Base-by-base conservation (phyloP, 2,113 vertebrate species). In the mouse (Mus musculus) region DNA sequence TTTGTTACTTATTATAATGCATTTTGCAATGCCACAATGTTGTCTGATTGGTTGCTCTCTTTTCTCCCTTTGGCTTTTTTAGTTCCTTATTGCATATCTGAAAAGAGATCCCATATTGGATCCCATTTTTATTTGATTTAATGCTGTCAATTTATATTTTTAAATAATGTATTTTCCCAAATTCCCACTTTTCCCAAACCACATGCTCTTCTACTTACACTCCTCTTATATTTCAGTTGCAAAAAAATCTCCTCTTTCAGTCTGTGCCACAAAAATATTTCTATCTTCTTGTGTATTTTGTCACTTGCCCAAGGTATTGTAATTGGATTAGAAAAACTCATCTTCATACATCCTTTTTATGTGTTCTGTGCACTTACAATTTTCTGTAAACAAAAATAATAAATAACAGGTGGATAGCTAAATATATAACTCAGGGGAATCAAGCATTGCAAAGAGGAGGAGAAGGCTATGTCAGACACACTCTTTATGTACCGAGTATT, bases 391-490 rank as follows among this genome's bases (percentile, higher is more conserved):
- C 96, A 98, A 97, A 98, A 97, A 94, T 97, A 97, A 97, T 97
- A 98, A 97, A 97, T 97, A 97, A 97, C 97, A 97, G 96, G 97
- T 97, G 97, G 93, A 61, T 91, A 92, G 88, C 95, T 97, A 98
- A 98, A 97, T 97, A 97, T 97, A 89, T 84, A 96, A 95, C 69
- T 96, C 92, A 91, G 89, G 97, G 97, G 95, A 97, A 96, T 75
- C 91, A 89, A 96, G 88, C 69, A 97, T 96, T 98, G 96, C 97
- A 96, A 97, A 97, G 94, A 97, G 97, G 95, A 98, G 87, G 95
- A 97, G 98, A 98, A 97, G 95, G 95, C 97, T 98, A 94, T 98
- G 97, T 98, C 96, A 98, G 95, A 98, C 98, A 96, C 94, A 96
- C 46, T 98, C 97, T 94, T 87, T 89, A 90, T 82, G 88, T 90